Percentiles rank a stretch among this genome's conserved stretches.
Evolutionary conservation across 2,797 vertebrate species (phyloP).

Genomic region (Babyrousa celebensis): DNA sequence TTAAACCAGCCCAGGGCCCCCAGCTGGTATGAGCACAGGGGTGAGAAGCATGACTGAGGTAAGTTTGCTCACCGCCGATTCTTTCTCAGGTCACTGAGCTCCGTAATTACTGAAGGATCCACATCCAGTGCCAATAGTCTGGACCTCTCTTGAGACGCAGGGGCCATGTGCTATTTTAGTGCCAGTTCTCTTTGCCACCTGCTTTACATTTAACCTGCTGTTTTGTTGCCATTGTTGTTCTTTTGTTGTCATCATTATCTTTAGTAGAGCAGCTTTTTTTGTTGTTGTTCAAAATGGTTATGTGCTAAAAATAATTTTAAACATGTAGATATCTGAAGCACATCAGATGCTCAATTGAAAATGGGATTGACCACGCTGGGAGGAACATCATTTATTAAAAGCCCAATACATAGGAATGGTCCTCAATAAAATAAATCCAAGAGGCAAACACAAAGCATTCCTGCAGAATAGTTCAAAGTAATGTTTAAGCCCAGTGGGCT

Average conservation of each 20-base stretch:
- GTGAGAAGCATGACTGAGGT: slow-evolving; percentile 58
- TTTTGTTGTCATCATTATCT: slow-evolving; percentile 29
- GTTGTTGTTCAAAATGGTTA: slow-evolving; percentile 35
- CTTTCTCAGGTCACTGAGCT: slow-evolving; percentile 75
- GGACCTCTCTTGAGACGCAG: slow-evolving; percentile 60
- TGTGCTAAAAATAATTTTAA: slow-evolving; percentile 34
- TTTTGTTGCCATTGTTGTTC: background rate
- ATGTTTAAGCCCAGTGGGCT: background rate
- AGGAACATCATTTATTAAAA: slow-evolving; percentile 43
- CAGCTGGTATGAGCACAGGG: slow-evolving; percentile 46
- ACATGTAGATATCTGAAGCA: background rate
- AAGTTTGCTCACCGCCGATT: slow-evolving; percentile 54
- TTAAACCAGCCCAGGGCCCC: slow-evolving; percentile 67
- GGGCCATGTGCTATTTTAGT: background rate
- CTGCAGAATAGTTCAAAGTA: background rate
- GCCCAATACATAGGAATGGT: too few species aligned
- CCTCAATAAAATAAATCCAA: slow-evolving; percentile 25
- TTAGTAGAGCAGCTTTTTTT: slow-evolving; percentile 2
- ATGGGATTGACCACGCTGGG: background rate
- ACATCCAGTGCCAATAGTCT: slow-evolving; percentile 23
- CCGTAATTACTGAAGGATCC: slow-evolving; percentile 46
- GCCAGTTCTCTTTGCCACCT: slow-evolving; percentile 55
- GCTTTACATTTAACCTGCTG: slow-evolving; percentile 58
- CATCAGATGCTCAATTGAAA: background rate
- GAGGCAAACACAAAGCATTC: background rate